phyloP scores from a whole-genome alignment of 2,888 invertebrate genomes.

The Lydus trimaculatus region DNA sequence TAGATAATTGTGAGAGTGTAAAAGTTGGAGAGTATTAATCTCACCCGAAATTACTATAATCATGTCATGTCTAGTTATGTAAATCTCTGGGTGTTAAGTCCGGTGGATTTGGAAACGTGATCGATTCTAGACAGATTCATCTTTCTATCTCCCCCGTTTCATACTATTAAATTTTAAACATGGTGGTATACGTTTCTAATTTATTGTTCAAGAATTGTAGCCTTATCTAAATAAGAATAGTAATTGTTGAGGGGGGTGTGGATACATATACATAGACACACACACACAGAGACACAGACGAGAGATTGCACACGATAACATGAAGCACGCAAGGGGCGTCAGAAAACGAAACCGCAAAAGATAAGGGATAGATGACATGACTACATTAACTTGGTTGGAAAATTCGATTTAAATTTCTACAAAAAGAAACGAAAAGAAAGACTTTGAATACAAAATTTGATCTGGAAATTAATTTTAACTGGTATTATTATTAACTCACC shows the following conservation, averaged over 20 bases:
- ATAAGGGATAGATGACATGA: background rate
- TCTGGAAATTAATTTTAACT: background rate
- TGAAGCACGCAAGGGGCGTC: background rate
- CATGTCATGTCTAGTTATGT: background rate
- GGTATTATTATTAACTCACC: background rate
- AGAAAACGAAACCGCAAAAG: background rate
- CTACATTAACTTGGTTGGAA: background rate
- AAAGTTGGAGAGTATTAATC: background rate
- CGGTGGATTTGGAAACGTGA: background rate
- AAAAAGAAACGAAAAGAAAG: background rate
- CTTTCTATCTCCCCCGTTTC: background rate
- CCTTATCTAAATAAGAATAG: slow-evolving; percentile 46
- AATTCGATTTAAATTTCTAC: background rate
- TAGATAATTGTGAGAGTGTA: background rate
- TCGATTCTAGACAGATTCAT: background rate
- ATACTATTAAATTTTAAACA: background rate
- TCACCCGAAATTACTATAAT: background rate
- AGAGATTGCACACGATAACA: slow-evolving; percentile 11
- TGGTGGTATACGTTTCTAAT: background rate
- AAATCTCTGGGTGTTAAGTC: background rate
- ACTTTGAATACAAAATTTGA: background rate
- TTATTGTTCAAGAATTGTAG: background rate
- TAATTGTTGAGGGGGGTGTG: slow-evolving; percentile 41
- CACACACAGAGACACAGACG: too few species aligned
- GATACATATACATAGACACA: too few species aligned